Conservation (phyloP, 2,113 vertebrate genomes). For the Petrocephalus zakoni region DNA sequence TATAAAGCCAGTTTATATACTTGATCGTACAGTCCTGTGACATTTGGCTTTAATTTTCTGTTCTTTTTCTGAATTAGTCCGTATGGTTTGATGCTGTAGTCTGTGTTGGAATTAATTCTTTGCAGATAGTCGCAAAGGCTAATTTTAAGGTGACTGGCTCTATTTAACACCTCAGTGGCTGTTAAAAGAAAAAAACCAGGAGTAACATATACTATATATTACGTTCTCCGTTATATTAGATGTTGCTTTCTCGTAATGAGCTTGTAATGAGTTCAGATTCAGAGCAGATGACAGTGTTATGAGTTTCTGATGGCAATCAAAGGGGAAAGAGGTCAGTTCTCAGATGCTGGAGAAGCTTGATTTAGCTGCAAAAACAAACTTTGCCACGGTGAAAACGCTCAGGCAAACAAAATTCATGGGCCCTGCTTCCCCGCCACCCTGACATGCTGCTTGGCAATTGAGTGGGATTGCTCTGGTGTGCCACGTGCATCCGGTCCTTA, state of each 20-base stretch:
- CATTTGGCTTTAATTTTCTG: neutral
- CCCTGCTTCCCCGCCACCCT: neutral
- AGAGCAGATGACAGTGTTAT: neutral
- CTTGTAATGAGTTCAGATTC: neutral
- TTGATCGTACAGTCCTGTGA: neutral
- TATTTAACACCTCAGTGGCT: neutral
- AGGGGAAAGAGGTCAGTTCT: neutral
- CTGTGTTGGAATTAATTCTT: neutral
- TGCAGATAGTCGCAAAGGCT: neutral
- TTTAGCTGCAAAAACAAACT: constrained; percentile 10
- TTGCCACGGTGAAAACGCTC: neutral
- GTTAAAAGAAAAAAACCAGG: neutral
- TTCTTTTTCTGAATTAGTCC: neutral
- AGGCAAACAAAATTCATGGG: neutral
- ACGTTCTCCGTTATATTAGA: neutral
- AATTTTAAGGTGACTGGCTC: neutral
- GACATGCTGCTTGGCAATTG: neutral
- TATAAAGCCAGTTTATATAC: neutral
- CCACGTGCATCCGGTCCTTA: neutral
- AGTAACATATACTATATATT: neutral
- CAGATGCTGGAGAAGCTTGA: neutral
- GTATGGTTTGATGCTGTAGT: neutral
- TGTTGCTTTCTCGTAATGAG: neutral
- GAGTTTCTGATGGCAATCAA: constrained; percentile 1
- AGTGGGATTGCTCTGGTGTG: neutral